Percentiles rank a stretch among this genome's conserved stretches.
Evolutionary conservation across 2,113 vertebrate genomes (phyloP).

Genomic region (Leiothrix lutea): DNA sequence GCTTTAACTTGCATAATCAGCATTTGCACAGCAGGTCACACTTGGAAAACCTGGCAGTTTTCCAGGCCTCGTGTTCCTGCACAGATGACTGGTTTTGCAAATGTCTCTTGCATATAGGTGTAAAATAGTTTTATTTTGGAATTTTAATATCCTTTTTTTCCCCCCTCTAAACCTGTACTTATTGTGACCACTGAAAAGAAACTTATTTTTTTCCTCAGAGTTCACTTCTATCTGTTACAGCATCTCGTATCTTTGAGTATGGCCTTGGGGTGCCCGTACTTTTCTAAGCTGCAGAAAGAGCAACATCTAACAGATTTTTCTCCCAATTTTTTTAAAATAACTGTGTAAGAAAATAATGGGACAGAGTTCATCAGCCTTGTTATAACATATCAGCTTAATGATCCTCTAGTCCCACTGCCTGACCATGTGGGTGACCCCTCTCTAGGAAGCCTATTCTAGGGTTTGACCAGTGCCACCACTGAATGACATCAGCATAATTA

Average conservation of each 20-base stretch:
- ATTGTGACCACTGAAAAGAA: background rate
- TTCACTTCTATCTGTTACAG: background rate
- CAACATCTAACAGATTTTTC: background rate
- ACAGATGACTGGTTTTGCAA: constrained; percentile 3
- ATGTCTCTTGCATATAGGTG: background rate
- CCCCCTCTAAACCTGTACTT: background rate
- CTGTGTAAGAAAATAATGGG: background rate
- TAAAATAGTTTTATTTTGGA: background rate
- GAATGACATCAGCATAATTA: background rate
- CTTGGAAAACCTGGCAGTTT: constrained; percentile 38
- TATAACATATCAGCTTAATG: accelerated
- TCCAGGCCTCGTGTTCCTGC: constrained; percentile 5
- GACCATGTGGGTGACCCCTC: background rate
- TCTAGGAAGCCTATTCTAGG: background rate
- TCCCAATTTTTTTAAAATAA: background rate
- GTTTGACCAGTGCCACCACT: background rate
- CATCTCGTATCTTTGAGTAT: background rate
- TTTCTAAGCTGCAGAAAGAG: background rate
- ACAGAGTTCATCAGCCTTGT: background rate
- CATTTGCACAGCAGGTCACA: constrained; percentile 50
- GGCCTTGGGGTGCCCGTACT: background rate
- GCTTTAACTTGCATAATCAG: constrained; percentile 44
- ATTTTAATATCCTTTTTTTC: background rate
- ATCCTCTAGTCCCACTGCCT: background rate
- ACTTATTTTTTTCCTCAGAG: background rate